Evolutionary conservation across 2,888 invertebrate genomes (phyloP).

Genomic region (Luperina testacea): DNA sequence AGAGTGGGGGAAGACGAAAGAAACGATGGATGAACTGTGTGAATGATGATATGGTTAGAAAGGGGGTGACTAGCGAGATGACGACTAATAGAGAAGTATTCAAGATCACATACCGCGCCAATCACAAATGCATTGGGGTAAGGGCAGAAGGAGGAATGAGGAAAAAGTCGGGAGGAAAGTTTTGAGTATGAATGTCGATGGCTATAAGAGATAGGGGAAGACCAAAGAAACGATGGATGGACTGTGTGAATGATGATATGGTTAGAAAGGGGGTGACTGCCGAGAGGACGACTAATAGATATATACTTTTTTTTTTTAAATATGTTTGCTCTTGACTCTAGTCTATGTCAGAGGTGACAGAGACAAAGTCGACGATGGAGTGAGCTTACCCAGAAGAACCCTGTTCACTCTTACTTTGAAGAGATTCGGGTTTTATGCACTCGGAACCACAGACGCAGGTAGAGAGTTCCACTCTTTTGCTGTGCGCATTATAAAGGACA

Average conservation of each 20-base stretch:
- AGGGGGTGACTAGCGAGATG: background rate
- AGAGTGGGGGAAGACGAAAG: background rate
- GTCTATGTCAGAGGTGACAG: no score
- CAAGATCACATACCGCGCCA: no score
- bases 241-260: background rate
- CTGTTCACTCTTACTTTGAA: no score
- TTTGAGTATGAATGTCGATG: background rate
- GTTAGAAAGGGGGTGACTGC: background rate
- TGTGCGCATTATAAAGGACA: no score
- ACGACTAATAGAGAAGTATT: background rate
- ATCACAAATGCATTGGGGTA: no score
- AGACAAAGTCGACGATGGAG: no score
- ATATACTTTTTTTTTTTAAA: background rate
- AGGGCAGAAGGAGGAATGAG: no score
- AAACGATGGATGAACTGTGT: background rate
- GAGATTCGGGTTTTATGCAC: no score
- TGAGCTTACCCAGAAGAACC: no score
- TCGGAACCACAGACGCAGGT: no score
- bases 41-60: background rate
- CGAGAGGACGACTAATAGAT: background rate
- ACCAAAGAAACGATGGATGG: background rate
- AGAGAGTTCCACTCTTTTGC: no score
- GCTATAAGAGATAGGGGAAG: background rate
- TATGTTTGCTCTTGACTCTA: no score
- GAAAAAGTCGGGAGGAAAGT: background rate